Base-by-base conservation (phyloP, 2,797 vertebrate genomes). In the Nothura maculosa region DNA sequence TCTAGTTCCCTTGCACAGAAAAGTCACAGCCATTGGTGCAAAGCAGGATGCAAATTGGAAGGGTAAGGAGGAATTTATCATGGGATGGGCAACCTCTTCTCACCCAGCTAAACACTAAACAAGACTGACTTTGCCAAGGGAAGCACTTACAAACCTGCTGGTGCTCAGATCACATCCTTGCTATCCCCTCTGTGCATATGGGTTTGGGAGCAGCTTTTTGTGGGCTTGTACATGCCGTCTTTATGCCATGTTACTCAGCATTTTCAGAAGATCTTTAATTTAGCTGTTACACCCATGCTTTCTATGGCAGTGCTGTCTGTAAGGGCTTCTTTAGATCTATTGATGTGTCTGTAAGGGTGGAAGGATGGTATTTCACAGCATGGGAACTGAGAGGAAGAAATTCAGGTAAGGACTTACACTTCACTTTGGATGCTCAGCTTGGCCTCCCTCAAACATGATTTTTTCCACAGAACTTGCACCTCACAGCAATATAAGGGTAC, bases 161-260 rank as follows among this genome's bases (percentile, higher is more conserved):
- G 47, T 58, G 27, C n/a, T 90, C 64, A 74, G 55, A 61, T 82
- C 40, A 5, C 30, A 75, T 58, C 57, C 74, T 90, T 38, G 12
- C 52, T n/a, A 40, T 66, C 2, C 48, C n/a, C 25, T 61, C 84
- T 1, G 2, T 60, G 38, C 1, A 3, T 68, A 60, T 0, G 0
- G 4, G n/a, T 48, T 80, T 28, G 70, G 67, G 30, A 70, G 72
- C 72, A 77, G 27, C 64, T 80, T 76, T 82, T 80, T 81, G 63
- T 43, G 16, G 1, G 19, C 55, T 90, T 20, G 0, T 4, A 40
- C 30, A n/a, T 61, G 60, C 34, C 55, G 42, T 73, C 58, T 81
- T 69, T 81, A 66, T n/a, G 66, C 21, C 60, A 75, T 40, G 45
- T 43, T 81, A 54, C 28, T 75, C 74, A 85, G n/a, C 4, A 36